Percentiles rank a stretch among this genome's conserved stretches.
Evolutionary conservation across 1,140 invertebrate genomes (phyloP).

Genomic region (Zaprionus inermis): DNA sequence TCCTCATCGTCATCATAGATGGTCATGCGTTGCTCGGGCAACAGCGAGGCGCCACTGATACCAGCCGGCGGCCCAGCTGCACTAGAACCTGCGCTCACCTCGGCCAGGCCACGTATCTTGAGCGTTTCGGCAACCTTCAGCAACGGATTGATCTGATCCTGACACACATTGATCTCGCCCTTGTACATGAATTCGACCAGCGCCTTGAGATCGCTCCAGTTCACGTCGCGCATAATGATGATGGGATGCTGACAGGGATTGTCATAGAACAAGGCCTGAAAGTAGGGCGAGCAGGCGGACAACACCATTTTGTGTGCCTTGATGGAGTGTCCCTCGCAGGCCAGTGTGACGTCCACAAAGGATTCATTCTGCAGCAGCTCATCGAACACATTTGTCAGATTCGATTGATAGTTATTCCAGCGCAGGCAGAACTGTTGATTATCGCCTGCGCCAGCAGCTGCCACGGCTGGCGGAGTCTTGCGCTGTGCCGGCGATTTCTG

Average conservation of each 20-base stretch:
- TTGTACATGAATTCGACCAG: conserved; percentile 97
- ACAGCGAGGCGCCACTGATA: conserved; percentile 74
- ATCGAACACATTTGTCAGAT: conserved; percentile 95
- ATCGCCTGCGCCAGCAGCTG: conserved; percentile 26
- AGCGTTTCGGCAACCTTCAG: conserved; percentile 93
- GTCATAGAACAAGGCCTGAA: conserved; percentile 95
- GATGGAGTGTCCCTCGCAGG: conserved; percentile 94
- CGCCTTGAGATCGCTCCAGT: conserved; percentile 93
- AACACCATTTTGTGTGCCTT: conserved; percentile 97
- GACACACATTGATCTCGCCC: conserved; percentile 95
- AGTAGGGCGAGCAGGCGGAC: conserved; percentile 96
- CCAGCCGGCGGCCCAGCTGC: conserved; percentile 36
- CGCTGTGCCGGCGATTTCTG: conserved; percentile 30
- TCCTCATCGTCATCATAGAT: conserved; percentile 83
- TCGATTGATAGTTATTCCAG: conserved; percentile 97
- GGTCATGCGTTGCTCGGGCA: conserved; percentile 77
- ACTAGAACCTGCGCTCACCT: conserved; percentile 87
- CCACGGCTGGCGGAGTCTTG: conserved; percentile 32
- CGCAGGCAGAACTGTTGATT: conserved; percentile 91
- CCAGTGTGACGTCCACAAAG: conserved; percentile 96
- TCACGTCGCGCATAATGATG: conserved; percentile 95
- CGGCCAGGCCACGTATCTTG: conserved; percentile 94
- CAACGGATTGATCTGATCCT: conserved; percentile 94
- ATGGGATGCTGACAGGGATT: conserved; percentile 96
- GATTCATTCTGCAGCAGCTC: conserved; percentile 95